These are phyloP conservation scores for Dorcus hopei DNA, from an alignment of 2,888 invertebrate genomes.

Conservation along the genomic window DNA sequence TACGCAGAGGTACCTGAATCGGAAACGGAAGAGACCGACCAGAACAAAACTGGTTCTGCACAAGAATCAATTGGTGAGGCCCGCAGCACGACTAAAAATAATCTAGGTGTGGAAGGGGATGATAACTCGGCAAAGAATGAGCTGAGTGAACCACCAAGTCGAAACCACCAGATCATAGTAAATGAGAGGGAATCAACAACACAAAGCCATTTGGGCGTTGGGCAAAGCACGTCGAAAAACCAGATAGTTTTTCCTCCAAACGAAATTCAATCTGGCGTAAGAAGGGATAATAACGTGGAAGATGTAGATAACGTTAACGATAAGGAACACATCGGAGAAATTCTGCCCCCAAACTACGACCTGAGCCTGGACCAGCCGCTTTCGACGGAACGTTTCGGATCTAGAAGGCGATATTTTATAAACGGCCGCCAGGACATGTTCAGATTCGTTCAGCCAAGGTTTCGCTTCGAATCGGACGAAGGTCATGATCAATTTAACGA, in stretches of 20 bases:
- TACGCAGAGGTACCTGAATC: no score
- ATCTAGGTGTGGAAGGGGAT: no score
- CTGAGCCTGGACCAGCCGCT: constrained; percentile 6
- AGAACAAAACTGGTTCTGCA: no score
- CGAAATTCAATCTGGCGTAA: background rate
- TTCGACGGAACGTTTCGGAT: background rate
- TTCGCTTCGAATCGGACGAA: constrained; percentile 13
- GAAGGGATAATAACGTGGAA: constrained; percentile 26
- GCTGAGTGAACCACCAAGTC: no score
- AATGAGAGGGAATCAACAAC: background rate
- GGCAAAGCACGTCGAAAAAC: no score
- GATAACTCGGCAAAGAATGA: no score
- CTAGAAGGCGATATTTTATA: constrained; percentile 1
- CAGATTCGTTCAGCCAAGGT: constrained; percentile 12
- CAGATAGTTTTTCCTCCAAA: no score
- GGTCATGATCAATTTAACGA: constrained; percentile 12
- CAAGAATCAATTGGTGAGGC: no score
- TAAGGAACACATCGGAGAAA: constrained; percentile 48
- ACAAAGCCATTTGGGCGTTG: no score
- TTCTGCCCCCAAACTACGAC: constrained; percentile 40
- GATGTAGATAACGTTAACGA: constrained; percentile 22
- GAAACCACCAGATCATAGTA: no score
- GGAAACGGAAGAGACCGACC: no score
- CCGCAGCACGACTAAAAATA: no score
- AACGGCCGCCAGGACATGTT: constrained; percentile 6